Conservation (phyloP, 2,797 vertebrate genomes). For the Discoglossus pictus region DNA sequence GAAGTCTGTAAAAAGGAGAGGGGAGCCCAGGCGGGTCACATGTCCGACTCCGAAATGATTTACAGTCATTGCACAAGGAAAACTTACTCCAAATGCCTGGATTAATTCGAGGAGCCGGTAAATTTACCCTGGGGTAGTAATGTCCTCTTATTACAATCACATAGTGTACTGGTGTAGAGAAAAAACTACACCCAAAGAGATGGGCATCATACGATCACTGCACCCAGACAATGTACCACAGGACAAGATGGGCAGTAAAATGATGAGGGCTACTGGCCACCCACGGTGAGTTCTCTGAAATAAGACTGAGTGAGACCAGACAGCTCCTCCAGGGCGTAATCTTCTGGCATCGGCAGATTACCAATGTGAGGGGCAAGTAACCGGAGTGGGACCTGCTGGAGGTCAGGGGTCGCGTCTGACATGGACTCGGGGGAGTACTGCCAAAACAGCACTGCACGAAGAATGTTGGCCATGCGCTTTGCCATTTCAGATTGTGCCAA, state of each 20-base stretch:
- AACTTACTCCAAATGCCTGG: no score
- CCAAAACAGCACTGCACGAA: conserved; percentile 84
- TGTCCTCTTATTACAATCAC: no score
- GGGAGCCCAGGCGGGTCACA: not conserved
- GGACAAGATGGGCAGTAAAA: not conserved
- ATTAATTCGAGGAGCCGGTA: no score
- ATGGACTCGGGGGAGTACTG: conserved; percentile 73
- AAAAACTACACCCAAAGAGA: not conserved
- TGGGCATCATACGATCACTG: not conserved
- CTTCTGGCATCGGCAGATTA: conserved; percentile 92
- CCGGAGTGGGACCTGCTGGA: conserved; percentile 71
- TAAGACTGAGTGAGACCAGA: conserved; percentile 88
- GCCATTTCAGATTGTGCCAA: conserved; percentile 96
- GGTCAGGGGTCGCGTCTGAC: conserved; percentile 52
- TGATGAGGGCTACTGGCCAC: conserved; percentile 68
- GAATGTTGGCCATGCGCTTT: conserved; percentile 88
- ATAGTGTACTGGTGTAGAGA: not conserved
- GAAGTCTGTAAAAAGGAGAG: conserved; percentile 2
- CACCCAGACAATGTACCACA: not conserved
- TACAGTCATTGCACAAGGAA: no score
- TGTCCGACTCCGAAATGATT: not conserved
- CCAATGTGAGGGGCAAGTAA: conserved; percentile 84
- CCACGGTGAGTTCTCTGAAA: conserved; percentile 79
- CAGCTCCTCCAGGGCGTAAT: conserved; percentile 95
- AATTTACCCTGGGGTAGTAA: no score